Evolutionary conservation across 2,113 vertebrate genomes (phyloP), one percentile per base, ranked within the genome.

Genomic region (Xyliphius kryptos): DNA sequence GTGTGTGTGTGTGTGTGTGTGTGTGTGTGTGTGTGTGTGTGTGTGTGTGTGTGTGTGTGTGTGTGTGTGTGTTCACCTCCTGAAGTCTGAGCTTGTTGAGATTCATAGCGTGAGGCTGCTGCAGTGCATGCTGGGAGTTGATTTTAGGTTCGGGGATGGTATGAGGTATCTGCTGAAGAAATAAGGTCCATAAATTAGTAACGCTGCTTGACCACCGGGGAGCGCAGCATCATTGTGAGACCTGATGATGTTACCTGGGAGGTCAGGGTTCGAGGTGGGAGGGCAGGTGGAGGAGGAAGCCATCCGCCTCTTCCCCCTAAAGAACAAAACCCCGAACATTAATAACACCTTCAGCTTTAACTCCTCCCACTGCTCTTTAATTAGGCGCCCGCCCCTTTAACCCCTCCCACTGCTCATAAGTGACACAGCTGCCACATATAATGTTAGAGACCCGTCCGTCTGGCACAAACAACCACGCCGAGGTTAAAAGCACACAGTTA

Each of bases 231-330:
- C 22, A 26, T 6, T 26, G n/a, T n/a, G 49, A 1, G n/a, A 36
- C 41, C 2, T 51, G 43, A 46, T 46, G 43, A 41, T 2, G 40
- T 46, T 82, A 98, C 95, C 90, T 97, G 94, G 60, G 90, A 83
- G 2, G 77, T 72, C 40, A 82, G 79, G 12, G 94, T 93, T 76
- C 94, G 83, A 2, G 94, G 94, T 54, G 95, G 95, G 19, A 97
- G 88, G 1, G 94, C 93, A 0, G 92, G 94, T 66, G 90, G 90
- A 59, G 84, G 89, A 1, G 87, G 90, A 70, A 91, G 74, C 88
- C 90, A 90, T 67, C 85, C 90, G 56, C 88, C 61, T 81, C 89
- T 84, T 51, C 73, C 55, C 69, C 89, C 94, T 86, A 73, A 77
- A 78, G 74, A 68, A 43, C 52, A 69, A 59, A 65, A n/a, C n/a